Conservation (phyloP, 1,140 invertebrate species). For the Neotoxoptera formosana region DNA sequence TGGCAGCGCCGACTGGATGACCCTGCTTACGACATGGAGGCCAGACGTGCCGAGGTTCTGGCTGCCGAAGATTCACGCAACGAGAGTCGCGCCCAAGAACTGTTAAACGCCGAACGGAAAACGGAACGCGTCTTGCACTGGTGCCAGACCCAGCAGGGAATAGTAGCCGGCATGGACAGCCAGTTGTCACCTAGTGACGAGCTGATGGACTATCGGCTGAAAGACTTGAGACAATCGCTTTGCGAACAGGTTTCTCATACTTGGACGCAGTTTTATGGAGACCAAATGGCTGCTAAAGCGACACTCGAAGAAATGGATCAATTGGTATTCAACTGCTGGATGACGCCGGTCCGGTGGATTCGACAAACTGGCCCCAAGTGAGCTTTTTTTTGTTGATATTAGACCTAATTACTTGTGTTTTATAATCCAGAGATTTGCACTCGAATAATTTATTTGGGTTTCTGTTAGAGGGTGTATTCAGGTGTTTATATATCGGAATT, state of each 20-base stretch:
- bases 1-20: not conserved
- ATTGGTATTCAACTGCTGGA: not conserved
- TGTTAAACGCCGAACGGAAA: not conserved
- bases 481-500: not conserved
- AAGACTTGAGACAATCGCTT: not conserved
- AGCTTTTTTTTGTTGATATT: not conserved
- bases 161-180: not conserved
- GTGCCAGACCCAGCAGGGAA: not conserved
- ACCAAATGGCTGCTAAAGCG: not conserved
- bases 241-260: not conserved
- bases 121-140: not conserved
- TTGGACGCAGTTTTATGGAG: not conserved
- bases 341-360: not conserved
- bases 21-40: not conserved
- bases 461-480: not conserved
- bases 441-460: not conserved
- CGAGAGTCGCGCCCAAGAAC: not conserved
- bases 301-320: not conserved
- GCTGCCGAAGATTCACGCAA: not conserved
- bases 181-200: not conserved
- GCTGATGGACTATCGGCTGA: not conserved
- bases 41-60: not conserved
- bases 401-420: not conserved
- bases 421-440: not conserved
- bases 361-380: conserved; percentile 8